These are phyloP conservation scores for Rhinolophus ferrumequinum DNA, from an alignment of 2,113 vertebrate species.

Conservation along the genomic window DNA sequence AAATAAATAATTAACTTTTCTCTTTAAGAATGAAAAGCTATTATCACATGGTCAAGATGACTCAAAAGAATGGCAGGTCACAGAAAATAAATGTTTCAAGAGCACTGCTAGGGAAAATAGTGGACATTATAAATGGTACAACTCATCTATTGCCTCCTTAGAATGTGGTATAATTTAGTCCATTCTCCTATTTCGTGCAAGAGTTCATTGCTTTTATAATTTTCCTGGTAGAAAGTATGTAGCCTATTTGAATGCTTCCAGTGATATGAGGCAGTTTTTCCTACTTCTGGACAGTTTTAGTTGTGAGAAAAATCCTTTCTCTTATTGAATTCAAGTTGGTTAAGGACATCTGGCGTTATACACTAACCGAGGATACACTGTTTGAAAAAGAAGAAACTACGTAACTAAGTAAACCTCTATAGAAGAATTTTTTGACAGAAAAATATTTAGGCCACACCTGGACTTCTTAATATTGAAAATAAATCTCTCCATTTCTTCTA, in stretches of 20 bases:
- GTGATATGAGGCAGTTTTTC: background rate
- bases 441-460: background rate
- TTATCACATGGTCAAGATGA: background rate
- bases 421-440: conserved; percentile 18
- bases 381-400: background rate
- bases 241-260: background rate
- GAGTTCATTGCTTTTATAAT: background rate
- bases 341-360: background rate
- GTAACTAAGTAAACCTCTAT: conserved; percentile 49
- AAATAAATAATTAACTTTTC: background rate
- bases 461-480: conserved; percentile 49
- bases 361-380: background rate
- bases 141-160: fast-evolving
- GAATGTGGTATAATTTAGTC: background rate
- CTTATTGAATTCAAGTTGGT: background rate
- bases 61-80: background rate
- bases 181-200: background rate
- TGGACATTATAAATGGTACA: background rate
- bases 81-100: background rate
- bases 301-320: background rate
- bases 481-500: conserved; percentile 31
- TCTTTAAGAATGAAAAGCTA: conserved; percentile 17
- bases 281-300: background rate
- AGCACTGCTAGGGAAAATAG: background rate
- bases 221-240: background rate